A percentile compares a stretch with the other conserved stretches of the same genome.
These are phyloP conservation scores for Enteromius thamalakanensis DNA, from an alignment of 2,797 vertebrate species.

Conservation along the genomic window DNA sequence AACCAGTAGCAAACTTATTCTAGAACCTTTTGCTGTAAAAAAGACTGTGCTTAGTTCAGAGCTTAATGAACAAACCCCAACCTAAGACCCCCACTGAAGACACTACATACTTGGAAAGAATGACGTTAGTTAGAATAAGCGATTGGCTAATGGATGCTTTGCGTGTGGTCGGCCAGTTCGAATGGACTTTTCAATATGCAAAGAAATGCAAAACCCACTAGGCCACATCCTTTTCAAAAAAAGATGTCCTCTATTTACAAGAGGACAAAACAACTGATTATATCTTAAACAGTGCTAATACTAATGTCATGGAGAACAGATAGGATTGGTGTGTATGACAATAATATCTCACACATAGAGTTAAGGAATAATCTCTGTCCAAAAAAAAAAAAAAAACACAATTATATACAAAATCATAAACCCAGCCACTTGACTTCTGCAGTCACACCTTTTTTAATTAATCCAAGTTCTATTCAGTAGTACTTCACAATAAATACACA, in stretches of 20 bases:
- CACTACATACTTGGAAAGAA: slow-evolving; percentile 18
- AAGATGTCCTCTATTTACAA: slow-evolving; percentile 11
- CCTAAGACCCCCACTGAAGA: slow-evolving; percentile 3
- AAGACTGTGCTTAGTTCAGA: neutral
- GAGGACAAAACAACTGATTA: neutral
- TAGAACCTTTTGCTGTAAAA: neutral
- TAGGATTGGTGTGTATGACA: neutral
- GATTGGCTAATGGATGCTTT: slow-evolving; percentile 19
- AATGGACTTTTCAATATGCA: slow-evolving; percentile 38
- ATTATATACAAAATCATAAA: neutral
- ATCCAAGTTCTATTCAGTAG: neutral
- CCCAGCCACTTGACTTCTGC: neutral
- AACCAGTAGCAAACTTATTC: neutral
- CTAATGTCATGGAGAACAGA: neutral
- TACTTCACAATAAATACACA: neutral
- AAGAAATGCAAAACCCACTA: slow-evolving; percentile 43
- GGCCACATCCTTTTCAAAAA: slow-evolving; percentile 15
- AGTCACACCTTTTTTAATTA: neutral
- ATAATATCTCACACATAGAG: neutral
- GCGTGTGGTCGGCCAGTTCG: neutral
- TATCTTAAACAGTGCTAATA: neutral
- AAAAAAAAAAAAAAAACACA: neutral
- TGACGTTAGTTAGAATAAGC: neutral
- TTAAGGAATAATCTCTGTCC: neutral
- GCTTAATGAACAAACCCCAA: neutral